Conservation (phyloP, 1,140 invertebrate genomes). For the Heliothis virescens region DNA sequence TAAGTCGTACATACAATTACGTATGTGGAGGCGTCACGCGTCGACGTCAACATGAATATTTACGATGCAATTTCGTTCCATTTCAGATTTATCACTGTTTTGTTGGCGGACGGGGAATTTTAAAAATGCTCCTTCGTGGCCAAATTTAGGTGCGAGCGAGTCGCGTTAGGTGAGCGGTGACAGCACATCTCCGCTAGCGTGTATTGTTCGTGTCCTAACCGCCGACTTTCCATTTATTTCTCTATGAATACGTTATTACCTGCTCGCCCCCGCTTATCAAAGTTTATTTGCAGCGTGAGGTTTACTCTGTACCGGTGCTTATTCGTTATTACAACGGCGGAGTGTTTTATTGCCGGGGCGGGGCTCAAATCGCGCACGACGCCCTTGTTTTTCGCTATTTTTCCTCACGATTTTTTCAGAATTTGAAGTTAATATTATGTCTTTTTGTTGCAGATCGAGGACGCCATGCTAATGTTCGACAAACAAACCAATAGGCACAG, state of each 20-base stretch:
- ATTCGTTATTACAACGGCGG: constrained; percentile 85
- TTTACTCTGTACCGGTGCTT: constrained; percentile 85
- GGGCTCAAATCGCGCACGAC: constrained; percentile 80
- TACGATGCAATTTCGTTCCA: constrained; percentile 78
- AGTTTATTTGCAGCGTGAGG: constrained; percentile 86
- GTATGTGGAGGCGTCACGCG: constrained; percentile 58
- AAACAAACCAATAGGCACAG: constrained; percentile 99
- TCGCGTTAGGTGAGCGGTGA: constrained; percentile 66
- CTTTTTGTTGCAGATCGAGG: constrained; percentile 97
- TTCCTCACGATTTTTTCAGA: constrained; percentile 72
- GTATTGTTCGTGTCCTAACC: constrained; percentile 84
- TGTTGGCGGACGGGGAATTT: constrained; percentile 72
- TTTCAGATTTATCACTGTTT: constrained; percentile 78
- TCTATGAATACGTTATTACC: constrained; percentile 87
- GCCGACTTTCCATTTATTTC: constrained; percentile 86
- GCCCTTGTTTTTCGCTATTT: constrained; percentile 82
- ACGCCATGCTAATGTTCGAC: constrained; percentile 99
- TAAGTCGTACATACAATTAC: constrained; percentile 61
- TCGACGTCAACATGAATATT: constrained; percentile 76
- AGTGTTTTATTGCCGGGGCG: constrained; percentile 85
- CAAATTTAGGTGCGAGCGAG: constrained; percentile 67
- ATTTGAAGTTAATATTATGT: constrained; percentile 77
- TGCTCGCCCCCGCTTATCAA: constrained; percentile 85
- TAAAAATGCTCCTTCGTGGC: constrained; percentile 75
- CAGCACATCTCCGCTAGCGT: constrained; percentile 78